Percentiles rank a stretch among this genome's conserved stretches.
These are phyloP conservation scores for Rynchops niger DNA, from an alignment of 2,113 vertebrate genomes.

Conservation along the genomic window DNA sequence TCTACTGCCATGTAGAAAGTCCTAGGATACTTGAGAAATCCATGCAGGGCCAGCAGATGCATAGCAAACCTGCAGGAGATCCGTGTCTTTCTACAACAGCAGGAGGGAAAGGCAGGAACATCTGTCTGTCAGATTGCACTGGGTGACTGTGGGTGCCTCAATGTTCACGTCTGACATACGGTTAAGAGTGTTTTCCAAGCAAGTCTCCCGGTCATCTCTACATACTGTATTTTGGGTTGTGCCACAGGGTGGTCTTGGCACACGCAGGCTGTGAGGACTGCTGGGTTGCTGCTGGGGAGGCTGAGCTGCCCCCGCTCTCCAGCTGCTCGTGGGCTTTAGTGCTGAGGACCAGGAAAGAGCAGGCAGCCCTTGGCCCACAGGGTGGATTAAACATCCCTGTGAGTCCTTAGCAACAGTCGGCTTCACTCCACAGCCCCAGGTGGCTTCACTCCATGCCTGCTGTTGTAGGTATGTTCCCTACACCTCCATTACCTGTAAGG, in stretches of 20 bases:
- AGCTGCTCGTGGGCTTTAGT: not conserved
- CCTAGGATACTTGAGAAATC: not conserved
- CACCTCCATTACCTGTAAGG: not conserved
- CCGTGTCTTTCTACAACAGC: not conserved
- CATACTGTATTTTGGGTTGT: not conserved
- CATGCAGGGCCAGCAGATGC: not conserved
- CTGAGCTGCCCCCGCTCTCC: accelerated
- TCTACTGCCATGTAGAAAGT: not conserved
- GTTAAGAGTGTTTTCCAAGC: not conserved
- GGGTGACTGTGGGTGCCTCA: not conserved
- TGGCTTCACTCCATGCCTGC: not conserved
- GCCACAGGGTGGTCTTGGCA: not conserved
- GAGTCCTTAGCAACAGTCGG: accelerated
- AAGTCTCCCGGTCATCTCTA: not conserved
- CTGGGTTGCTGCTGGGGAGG: not conserved
- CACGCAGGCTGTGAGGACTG: not conserved
- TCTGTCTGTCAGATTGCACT: not conserved
- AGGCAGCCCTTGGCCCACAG: not conserved
- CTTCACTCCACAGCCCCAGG: not conserved
- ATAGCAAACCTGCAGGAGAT: not conserved
- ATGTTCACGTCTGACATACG: not conserved
- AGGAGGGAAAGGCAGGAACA: not conserved
- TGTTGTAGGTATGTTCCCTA: not conserved
- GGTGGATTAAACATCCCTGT: not conserved
- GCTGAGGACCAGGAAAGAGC: not conserved